Percentiles rank a stretch among this genome's conserved stretches.
Evolutionary conservation across 1,140 invertebrate species (phyloP).

Genomic region (Berghia stephanieae): DNA sequence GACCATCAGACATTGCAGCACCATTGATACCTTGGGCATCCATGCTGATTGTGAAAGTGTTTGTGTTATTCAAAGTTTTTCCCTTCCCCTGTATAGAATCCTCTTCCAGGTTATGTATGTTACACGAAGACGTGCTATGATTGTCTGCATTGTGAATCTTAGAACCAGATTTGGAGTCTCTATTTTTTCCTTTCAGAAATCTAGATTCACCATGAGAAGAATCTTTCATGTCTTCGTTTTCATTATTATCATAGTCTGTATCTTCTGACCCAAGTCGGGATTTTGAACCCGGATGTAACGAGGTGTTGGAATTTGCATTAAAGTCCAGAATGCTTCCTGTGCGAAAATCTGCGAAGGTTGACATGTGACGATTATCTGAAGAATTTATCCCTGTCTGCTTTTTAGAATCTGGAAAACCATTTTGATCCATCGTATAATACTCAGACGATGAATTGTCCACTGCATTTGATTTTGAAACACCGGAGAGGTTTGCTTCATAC

Average conservation of each 20-base stretch:
- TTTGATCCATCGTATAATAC: too few relatives aligned
- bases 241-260: background rate
- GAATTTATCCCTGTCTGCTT: too few relatives aligned
- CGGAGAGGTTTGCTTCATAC: too few relatives aligned
- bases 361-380: conserved; percentile 45
- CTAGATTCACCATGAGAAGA: conserved; percentile 29
- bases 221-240: conserved; percentile 39
- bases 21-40: conserved; percentile 39
- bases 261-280: background rate
- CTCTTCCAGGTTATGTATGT: background rate
- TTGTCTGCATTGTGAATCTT: too few relatives aligned
- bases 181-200: conserved; percentile 33
- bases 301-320: background rate
- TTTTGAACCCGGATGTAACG: background rate
- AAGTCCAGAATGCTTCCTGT: conserved; percentile 42
- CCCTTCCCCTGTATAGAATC: too few relatives aligned
- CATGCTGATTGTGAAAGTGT: conserved; percentile 51
- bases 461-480: too few relatives aligned
- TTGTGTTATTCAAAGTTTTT: conserved; percentile 37
- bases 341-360: conserved; percentile 51
- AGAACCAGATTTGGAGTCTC: too few relatives aligned
- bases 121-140: too few relatives aligned
- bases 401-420: too few relatives aligned
- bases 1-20: background rate
- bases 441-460: too few relatives aligned